Evolutionary conservation across 1,140 invertebrate species (phyloP).

Genomic region (Dendrolimus punctatus): DNA sequence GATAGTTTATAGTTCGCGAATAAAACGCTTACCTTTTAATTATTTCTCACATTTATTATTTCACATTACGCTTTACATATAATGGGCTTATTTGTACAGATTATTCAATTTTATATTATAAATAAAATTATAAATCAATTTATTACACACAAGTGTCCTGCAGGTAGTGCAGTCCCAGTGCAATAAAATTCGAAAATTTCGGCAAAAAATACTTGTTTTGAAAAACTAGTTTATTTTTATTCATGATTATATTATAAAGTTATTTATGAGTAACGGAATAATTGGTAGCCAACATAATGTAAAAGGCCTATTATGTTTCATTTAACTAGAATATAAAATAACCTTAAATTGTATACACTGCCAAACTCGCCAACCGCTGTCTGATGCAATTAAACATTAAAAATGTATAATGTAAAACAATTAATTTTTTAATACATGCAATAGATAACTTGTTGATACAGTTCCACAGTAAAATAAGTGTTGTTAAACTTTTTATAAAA

Average conservation of each 20-base stretch:
- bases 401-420: constrained; percentile 35
- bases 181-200: constrained; percentile 52
- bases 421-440: constrained; percentile 55
- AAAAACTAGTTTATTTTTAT: constrained; percentile 7
- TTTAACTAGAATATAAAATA: constrained; percentile 16
- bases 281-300: constrained; percentile 65
- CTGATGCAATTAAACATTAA: constrained; percentile 17
- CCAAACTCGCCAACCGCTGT: constrained; percentile 68
- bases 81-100: constrained; percentile 27
- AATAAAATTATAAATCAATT: not conserved
- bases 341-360: constrained; percentile 52
- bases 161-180: constrained; percentile 48
- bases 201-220: constrained; percentile 43
- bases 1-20: no score
- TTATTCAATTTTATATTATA: constrained; percentile 10
- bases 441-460: constrained; percentile 68
- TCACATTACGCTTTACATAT: not conserved
- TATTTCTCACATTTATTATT: not conserved
- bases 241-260: no score
- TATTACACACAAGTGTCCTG: constrained; percentile 21
- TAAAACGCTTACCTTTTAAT: no score
- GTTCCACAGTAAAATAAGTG: constrained; percentile 69
- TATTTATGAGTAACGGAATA: constrained; percentile 36
- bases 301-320: constrained; percentile 52
- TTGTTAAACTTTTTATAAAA: constrained; percentile 71